phyloP scores from a whole-genome alignment of 1,140 invertebrate species.

The Listronotus bonariensis region DNA sequence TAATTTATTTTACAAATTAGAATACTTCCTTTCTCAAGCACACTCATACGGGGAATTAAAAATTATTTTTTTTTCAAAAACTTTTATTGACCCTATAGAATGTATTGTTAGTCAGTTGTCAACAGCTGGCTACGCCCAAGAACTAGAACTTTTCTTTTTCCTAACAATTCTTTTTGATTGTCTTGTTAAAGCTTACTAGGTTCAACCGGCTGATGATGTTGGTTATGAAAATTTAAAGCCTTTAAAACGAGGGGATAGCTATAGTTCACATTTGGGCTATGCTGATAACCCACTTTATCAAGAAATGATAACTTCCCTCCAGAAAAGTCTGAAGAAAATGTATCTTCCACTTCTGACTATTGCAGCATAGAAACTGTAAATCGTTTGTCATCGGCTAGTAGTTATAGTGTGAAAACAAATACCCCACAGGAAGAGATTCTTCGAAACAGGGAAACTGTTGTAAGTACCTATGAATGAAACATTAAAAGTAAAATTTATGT shows the following conservation, averaged over 20 bases:
- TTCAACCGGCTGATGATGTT: slow-evolving; percentile 20
- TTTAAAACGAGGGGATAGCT: slow-evolving; percentile 56
- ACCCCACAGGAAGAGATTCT: slow-evolving; percentile 53
- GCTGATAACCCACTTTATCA: slow-evolving; percentile 64
- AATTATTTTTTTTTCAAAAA: too few species aligned
- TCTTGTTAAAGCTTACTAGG: slow-evolving; percentile 1
- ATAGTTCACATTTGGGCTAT: slow-evolving; percentile 64
- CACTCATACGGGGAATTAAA: too few species aligned
- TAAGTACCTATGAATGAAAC: slow-evolving; percentile 15
- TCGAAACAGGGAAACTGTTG: slow-evolving; percentile 36
- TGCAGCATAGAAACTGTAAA: slow-evolving; percentile 73
- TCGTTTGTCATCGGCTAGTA: slow-evolving; percentile 61
- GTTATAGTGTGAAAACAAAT: slow-evolving; percentile 54
- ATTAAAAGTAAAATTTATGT: too few species aligned
- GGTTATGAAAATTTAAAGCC: slow-evolving; percentile 19
- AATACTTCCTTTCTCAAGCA: too few species aligned
- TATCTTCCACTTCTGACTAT: slow-evolving; percentile 76
- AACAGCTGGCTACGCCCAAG: too few species aligned
- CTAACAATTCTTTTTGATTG: too few species aligned
- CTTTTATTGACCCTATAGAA: too few species aligned
- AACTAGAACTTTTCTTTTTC: too few species aligned
- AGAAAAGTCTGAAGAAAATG: slow-evolving; percentile 66
- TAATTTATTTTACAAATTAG: too few species aligned
- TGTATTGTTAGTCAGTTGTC: too few species aligned
- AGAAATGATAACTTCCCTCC: slow-evolving; percentile 56